phyloP scores from a whole-genome alignment of 2,888 invertebrate species.

The Lepetodrilus schrolli region DNA sequence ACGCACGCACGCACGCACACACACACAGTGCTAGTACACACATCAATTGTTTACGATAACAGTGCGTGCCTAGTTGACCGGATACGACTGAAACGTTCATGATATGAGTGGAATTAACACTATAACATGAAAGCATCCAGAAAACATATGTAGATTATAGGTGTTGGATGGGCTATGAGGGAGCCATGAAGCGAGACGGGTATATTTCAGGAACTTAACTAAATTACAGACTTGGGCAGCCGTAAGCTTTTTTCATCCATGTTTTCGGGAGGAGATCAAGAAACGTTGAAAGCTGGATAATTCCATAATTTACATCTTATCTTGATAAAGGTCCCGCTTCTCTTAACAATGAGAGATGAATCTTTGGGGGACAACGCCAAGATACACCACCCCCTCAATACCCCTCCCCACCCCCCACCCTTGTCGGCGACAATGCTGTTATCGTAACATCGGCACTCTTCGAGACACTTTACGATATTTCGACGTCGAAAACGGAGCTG shows the following conservation, averaged over 20 bases:
- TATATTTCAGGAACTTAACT: conserved; percentile 17
- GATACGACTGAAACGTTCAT: too few species aligned
- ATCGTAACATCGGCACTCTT: neutral
- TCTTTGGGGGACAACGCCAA: neutral
- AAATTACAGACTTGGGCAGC: conserved; percentile 17
- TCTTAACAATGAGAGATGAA: neutral
- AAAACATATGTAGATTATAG: too few species aligned
- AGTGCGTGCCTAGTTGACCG: too few species aligned
- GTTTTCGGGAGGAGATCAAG: neutral
- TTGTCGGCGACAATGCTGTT: neutral
- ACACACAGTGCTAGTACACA: too few species aligned
- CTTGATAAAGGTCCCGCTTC: conserved; percentile 3
- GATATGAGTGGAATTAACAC: too few species aligned
- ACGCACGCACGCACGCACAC: too few species aligned
- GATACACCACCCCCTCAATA: neutral
- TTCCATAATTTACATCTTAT: conserved; percentile 19
- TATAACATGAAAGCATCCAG: too few species aligned
- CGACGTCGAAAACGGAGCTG: neutral
- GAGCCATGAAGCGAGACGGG: neutral
- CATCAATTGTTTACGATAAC: too few species aligned
- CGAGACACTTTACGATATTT: neutral
- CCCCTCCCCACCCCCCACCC: neutral
- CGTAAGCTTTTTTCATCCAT: conserved; percentile 12
- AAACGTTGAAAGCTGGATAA: conserved; percentile 1
- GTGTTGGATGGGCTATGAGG: too few species aligned